Evolutionary conservation across 2,797 vertebrate species (phyloP).

Genomic region (Aselliscus stoliczkanus): DNA sequence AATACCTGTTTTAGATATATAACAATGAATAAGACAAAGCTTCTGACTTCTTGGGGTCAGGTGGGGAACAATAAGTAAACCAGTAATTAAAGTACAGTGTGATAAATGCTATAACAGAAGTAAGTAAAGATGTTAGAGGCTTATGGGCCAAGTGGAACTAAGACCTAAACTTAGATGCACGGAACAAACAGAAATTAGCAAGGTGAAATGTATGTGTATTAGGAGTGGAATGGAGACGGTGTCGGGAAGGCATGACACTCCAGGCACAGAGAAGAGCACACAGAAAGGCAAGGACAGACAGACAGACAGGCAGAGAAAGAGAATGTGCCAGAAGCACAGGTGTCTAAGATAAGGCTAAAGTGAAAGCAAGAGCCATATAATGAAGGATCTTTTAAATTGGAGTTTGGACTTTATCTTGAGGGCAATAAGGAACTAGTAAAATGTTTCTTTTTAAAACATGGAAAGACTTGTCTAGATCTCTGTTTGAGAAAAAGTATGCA

Average conservation of each 20-base stretch:
- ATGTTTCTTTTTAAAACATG: background rate
- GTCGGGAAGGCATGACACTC: background rate
- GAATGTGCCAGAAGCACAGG: background rate
- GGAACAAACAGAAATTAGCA: background rate
- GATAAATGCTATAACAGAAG: background rate
- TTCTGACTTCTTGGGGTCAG: background rate
- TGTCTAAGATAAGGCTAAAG: background rate
- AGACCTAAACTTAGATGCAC: background rate
- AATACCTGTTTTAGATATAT: background rate
- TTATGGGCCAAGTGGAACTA: background rate
- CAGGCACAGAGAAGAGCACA: background rate
- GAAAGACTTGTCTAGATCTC: background rate
- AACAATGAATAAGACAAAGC: background rate
- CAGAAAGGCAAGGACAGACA: background rate
- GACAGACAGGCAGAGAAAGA: background rate
- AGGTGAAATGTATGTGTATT: background rate
- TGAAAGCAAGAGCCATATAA: background rate
- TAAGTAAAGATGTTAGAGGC: background rate
- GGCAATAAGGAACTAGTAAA: constrained; percentile 21
- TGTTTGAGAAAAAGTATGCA: background rate
- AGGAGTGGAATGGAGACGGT: background rate
- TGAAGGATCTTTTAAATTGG: background rate
- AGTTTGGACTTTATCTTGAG: background rate
- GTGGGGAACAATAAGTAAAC: background rate
- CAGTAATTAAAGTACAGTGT: background rate